Evolutionary conservation across 2,113 vertebrate species (phyloP).

Genomic region (Lophius piscatorius): DNA sequence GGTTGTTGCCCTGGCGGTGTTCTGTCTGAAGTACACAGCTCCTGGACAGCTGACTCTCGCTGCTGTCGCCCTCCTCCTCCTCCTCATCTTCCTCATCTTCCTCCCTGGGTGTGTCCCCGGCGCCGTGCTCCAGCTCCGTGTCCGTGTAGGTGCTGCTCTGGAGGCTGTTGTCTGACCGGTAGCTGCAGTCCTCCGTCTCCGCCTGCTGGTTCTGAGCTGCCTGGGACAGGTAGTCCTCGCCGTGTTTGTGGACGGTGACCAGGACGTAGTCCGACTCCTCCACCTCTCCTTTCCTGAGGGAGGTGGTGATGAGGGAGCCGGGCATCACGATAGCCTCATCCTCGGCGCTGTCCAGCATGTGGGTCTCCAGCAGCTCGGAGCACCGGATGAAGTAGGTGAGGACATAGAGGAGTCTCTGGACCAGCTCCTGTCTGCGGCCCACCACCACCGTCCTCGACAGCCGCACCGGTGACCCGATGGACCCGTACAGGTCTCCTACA

Average conservation of each 20-base stretch:
- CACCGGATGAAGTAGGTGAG: slow-evolving; percentile 99
- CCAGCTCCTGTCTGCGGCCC: slow-evolving; percentile 92
- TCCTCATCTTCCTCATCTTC: slow-evolving; percentile 54
- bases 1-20: slow-evolving; percentile 45
- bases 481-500: slow-evolving; percentile 94
- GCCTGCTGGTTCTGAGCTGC: slow-evolving; percentile 67
- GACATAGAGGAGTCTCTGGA: slow-evolving; percentile 95
- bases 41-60: slow-evolving; percentile 71
- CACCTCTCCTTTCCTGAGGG: slow-evolving; percentile 93
- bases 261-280: slow-evolving; percentile 97
- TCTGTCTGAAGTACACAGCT: slow-evolving; percentile 77
- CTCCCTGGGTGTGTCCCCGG: slow-evolving; percentile 67
- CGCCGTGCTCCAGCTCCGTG: slow-evolving; percentile 50
- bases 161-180: slow-evolving; percentile 84
- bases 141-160: slow-evolving; percentile 84
- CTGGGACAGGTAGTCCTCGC: slow-evolving; percentile 83
- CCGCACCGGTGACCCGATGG: slow-evolving; percentile 96
- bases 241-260: slow-evolving; percentile 94
- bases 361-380: slow-evolving; percentile 95
- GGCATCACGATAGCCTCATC: slow-evolving; percentile 96
- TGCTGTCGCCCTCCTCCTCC: slow-evolving; percentile 61
- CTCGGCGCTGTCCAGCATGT: slow-evolving; percentile 91
- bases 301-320: slow-evolving; percentile 96
- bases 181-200: slow-evolving; percentile 57
- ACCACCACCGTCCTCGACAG: slow-evolving; percentile 91